Evolutionary conservation across 2,113 vertebrate species (phyloP).

Genomic region (Carollia perspicillata): DNA sequence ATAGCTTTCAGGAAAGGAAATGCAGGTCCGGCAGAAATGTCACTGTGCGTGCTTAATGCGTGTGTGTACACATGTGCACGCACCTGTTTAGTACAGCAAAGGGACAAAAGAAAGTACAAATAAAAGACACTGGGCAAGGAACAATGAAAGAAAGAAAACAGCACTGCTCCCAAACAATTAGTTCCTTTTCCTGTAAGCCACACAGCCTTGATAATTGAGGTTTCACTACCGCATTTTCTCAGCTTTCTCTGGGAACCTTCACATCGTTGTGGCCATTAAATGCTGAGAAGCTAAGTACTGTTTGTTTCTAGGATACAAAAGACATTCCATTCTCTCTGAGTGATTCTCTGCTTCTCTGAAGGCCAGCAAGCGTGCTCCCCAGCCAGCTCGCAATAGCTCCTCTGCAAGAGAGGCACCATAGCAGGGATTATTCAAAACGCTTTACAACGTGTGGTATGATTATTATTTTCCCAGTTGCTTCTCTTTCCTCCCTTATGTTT

Average conservation of each 20-base stretch:
- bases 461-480: slow-evolving; percentile 62
- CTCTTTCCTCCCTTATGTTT: slow-evolving; percentile 27
- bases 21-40: not conserved
- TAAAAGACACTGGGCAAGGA: not conserved
- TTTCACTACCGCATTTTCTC: slow-evolving; percentile 52
- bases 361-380: not conserved
- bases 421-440: not conserved
- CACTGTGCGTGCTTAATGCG: not conserved
- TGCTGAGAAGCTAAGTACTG: slow-evolving; percentile 59
- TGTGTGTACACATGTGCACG: too few species aligned
- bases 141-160: slow-evolving; percentile 21
- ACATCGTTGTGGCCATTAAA: slow-evolving; percentile 33
- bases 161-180: slow-evolving; percentile 29
- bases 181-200: slow-evolving; percentile 39
- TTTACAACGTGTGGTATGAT: not conserved
- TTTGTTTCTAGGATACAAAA: slow-evolving; percentile 70
- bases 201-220: slow-evolving; percentile 28
- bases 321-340: not conserved
- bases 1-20: not conserved
- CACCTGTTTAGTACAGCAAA: not conserved
- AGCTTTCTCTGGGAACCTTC: slow-evolving; percentile 52
- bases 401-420: not conserved
- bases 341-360: not conserved
- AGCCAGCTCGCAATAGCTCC: not conserved
- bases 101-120: not conserved